Evolutionary conservation across 1,140 invertebrate species (phyloP), one percentile per base, ranked within the genome.

Genomic region (Dufourea novaeangliae): DNA sequence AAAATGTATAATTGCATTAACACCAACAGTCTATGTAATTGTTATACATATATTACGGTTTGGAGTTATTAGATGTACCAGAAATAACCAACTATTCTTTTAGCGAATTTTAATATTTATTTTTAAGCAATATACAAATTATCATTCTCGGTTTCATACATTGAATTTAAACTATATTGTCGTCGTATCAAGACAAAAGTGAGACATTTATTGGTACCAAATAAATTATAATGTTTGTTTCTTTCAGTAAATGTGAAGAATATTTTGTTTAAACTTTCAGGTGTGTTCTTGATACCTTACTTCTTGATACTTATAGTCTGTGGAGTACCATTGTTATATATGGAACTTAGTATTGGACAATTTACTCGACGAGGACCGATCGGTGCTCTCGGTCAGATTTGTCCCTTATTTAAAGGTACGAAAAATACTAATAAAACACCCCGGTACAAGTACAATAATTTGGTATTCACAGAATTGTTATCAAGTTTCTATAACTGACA

Each of bases 381-480:
- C 74, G 96, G 96, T 63, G 96, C 96, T 52, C 90, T 97, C 80
- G 96, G 96, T 68, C 96, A 97, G 91, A 94, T 97, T 68, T 97
- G 96, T 89, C 97, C 97, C 25, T 91, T 97, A 63, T 96, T 97
- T 81, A 97, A 97, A 96, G 97, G 97, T 97, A 94, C 87, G 14
- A 54, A 56, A 56, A 25, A 56, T 29, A 14, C 3, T 12, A 2
- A 27, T 46, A 46, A 41, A 41, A 41, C 8, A 41, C 1, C 14
- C 12, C 12, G 1, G 4, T 46, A 17, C 44, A 20, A 1, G 14
- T 41, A 41, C 6, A 12, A 12, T 12, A 2, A 17, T 46, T 46
- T 20, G 20, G 1, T 11, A 27, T 4, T 2, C 17, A 39, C 12
- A 37, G 12, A 12, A 12, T 22, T 50, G 1, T 20, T 37, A 34